phyloP scores from a whole-genome alignment of 1,140 invertebrate species.

The Polypedilum pembai region DNA sequence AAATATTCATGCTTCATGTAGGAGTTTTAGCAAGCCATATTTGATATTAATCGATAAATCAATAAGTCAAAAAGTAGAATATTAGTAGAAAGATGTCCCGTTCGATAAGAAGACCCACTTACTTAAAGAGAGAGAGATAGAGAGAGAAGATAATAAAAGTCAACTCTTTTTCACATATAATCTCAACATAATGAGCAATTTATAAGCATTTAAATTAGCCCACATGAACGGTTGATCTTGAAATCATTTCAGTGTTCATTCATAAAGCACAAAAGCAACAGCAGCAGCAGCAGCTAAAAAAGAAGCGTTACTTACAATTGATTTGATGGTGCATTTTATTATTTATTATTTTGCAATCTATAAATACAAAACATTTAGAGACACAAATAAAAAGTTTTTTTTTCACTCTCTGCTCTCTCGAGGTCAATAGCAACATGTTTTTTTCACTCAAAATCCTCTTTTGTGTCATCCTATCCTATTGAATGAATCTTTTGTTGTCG shows the following conservation, averaged over 20 bases:
- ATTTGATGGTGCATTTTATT: slow-evolving; percentile 13
- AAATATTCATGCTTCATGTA: no score
- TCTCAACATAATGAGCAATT: slow-evolving; percentile 18
- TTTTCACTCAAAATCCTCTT: slow-evolving; percentile 11
- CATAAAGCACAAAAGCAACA: neutral
- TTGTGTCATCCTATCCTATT: neutral
- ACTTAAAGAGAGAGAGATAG: no score
- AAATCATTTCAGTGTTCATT: neutral
- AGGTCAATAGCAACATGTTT: slow-evolving; percentile 11
- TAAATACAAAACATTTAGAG: neutral
- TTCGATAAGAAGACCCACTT: no score
- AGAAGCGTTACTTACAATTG: neutral
- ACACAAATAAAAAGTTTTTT: neutral
- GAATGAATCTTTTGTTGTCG: slow-evolving; percentile 17
- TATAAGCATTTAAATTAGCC: slow-evolving; percentile 18
- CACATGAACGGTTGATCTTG: slow-evolving; percentile 10
- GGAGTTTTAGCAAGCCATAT: no score
- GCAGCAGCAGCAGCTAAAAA: neutral
- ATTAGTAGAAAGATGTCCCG: no score
- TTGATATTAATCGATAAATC: no score
- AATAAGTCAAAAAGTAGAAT: no score
- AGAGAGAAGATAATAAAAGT: no score
- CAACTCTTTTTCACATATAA: neutral
- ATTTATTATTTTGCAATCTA: neutral
- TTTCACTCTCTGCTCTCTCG: neutral